phyloP scores from a whole-genome alignment of 2,113 vertebrate genomes.

The Phyllostomus discolor region DNA sequence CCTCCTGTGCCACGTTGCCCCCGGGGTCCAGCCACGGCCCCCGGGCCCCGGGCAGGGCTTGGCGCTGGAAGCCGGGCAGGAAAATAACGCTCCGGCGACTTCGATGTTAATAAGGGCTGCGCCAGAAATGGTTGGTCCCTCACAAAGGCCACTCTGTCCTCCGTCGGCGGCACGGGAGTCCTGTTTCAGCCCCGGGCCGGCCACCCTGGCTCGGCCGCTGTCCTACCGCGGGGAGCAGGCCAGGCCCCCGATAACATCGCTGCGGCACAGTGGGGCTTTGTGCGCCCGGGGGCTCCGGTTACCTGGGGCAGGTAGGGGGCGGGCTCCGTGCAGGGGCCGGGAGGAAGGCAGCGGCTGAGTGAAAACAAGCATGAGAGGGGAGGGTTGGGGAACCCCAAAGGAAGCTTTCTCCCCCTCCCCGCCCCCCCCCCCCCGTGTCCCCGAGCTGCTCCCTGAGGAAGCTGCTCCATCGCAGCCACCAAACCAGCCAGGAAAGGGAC shows the following conservation, averaged over 20 bases:
- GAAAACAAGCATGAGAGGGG: constrained; percentile 53
- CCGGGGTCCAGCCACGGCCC: neutral
- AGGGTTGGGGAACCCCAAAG: constrained; percentile 66
- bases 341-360: neutral
- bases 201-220: constrained; percentile 80
- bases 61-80: neutral
- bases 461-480: neutral
- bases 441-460: constrained; percentile 60
- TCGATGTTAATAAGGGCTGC: constrained; percentile 34
- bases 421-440: constrained; percentile 30
- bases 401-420: constrained; percentile 47
- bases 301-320: constrained; percentile 76
- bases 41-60: neutral
- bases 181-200: constrained; percentile 74
- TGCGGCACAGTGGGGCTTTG: constrained; percentile 77
- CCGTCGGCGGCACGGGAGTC: constrained; percentile 54
- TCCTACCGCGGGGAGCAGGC: constrained; percentile 59
- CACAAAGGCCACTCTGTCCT: constrained; percentile 70
- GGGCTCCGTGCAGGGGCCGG: constrained; percentile 74
- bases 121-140: constrained; percentile 49
- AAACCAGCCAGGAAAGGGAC: neutral
- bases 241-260: constrained; percentile 77
- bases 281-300: constrained; percentile 77
- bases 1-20: neutral
- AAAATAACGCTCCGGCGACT: constrained; percentile 20